Base-by-base conservation (phyloP, 1,140 invertebrate genomes). In the Brachionus angularis region DNA sequence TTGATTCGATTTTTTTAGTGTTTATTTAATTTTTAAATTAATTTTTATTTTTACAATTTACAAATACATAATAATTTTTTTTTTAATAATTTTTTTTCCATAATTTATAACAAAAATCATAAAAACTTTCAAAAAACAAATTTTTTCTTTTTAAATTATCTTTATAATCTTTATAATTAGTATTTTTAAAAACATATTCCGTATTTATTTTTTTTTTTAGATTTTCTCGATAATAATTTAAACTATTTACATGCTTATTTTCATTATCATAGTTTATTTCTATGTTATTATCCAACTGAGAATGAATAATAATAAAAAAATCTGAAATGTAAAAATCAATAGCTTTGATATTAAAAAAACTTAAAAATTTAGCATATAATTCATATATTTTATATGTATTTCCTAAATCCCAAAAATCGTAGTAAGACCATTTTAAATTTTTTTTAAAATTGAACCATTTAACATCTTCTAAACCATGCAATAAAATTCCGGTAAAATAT, bases 401-500 rank as follows among this genome's bases (percentile, higher is more conserved):
- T 31, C 47, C 47, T 14, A 67, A 18, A 23, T 67, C 62, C 62
- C 62, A 67, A 47, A 67, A 67, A 34, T 67, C 62, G 27, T 67
- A 67, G 16, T 47, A 67, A 2, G 62, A 47, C 62, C 62, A 67
- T 34, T 46, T 67, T 5, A 67, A 23, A 18, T 36, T n/a, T 21
- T 46, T 47, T 67, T 67, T 67, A 33, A 67, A 67, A 8, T 50
- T 18, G 21, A 23, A 50, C 62, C 62, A 67, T 12, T 46, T 50
- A 10, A 67, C 34, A 5, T 31, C 42, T 23, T 49, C 29, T 18
- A 36, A n/a, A 5, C 33, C 67, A 18, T 70, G 33, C 5, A 67
- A 18, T 16, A 82, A 67, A n/a, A 79, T 47, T 8, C 81, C 81
- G 1, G 80, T 82, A 10, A 81, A 73, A 58, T 80, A 82, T 46